A percentile compares a stretch with the other conserved stretches of the same genome.
Evolutionary conservation across 2,888 invertebrate genomes (phyloP).

Genomic region (Drosophila siamana): DNA sequence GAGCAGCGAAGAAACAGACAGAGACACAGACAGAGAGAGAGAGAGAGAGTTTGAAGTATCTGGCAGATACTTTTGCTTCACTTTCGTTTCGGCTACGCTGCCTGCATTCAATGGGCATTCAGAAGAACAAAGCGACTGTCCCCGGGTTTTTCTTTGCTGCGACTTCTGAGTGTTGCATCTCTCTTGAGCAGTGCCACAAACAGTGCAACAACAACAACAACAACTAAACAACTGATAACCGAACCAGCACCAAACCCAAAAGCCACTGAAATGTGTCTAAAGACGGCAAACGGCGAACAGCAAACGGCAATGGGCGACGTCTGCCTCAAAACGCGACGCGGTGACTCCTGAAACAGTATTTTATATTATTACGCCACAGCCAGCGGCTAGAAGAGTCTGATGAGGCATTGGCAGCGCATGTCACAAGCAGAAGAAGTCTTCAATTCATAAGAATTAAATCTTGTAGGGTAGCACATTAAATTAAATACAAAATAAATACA

Average conservation of each 20-base stretch:
- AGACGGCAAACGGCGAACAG: constrained; percentile 52
- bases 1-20: not conserved
- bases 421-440: not conserved
- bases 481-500: too few relatives aligned
- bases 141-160: constrained; percentile 24
- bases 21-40: not conserved
- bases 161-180: constrained; percentile 20
- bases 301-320: constrained; percentile 55
- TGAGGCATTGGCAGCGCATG: not conserved
- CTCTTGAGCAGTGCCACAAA: constrained; percentile 54
- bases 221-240: constrained; percentile 7
- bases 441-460: too few relatives aligned
- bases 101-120: constrained; percentile 71
- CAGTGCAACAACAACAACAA: constrained; percentile 23
- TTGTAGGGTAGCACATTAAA: too few relatives aligned
- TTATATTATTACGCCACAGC: constrained; percentile 44
- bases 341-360: constrained; percentile 66
- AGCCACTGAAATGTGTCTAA: constrained; percentile 71
- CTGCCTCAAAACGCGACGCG: constrained; percentile 22
- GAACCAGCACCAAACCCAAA: constrained; percentile 59
- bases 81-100: constrained; percentile 71
- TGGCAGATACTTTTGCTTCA: constrained; percentile 75
- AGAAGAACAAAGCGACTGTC: constrained; percentile 48
- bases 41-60: constrained; percentile 59
- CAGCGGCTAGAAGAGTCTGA: not conserved